phyloP scores from a whole-genome alignment of 2,113 vertebrate species.

The Craseonycteris thonglongyai region DNA sequence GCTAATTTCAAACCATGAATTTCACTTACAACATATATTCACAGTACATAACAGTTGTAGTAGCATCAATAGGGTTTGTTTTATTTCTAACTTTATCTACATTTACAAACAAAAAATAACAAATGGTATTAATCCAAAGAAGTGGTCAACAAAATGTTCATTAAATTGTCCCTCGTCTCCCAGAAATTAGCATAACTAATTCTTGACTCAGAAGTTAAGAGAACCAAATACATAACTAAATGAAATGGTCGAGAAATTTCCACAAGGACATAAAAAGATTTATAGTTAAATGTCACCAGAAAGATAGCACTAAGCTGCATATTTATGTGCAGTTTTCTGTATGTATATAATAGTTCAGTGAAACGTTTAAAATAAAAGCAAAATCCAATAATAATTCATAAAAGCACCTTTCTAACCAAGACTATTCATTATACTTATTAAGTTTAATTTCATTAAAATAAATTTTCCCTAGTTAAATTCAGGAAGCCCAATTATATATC shows the following conservation, averaged over 20 bases:
- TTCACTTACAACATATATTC: neutral
- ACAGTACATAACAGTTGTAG: neutral
- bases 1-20: neutral
- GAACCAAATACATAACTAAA: neutral
- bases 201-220: neutral
- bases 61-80: neutral
- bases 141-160: neutral
- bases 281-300: neutral
- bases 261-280: neutral
- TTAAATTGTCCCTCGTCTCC: neutral
- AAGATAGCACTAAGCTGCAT: neutral
- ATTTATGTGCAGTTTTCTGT: neutral
- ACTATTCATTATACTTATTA: neutral
- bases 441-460: neutral
- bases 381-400: neutral
- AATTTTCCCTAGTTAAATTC: neutral
- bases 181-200: neutral
- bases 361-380: neutral
- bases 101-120: neutral
- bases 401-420: neutral
- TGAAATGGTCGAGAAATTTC: neutral
- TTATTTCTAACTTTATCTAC: neutral
- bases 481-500: neutral
- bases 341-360: neutral
- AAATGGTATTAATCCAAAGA: neutral